These are phyloP conservation scores for Pipa parva DNA, from an alignment of 2,113 vertebrate genomes.

Conservation along the genomic window DNA sequence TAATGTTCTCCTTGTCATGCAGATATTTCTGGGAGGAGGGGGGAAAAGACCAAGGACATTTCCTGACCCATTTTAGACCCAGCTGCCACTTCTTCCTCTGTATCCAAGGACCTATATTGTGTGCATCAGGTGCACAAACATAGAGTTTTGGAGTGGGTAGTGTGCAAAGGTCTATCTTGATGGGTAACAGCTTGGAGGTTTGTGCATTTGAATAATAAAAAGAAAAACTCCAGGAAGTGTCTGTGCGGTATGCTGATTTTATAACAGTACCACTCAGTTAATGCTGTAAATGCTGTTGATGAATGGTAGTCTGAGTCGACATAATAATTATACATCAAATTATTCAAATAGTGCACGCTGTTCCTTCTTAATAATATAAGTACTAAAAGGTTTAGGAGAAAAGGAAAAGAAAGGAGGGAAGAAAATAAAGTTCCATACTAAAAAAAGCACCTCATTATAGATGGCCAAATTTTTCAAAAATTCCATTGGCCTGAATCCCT, in stretches of 20 bases:
- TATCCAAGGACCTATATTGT: conserved; percentile 53
- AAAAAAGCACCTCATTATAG: too few relatives aligned
- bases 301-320: too few relatives aligned
- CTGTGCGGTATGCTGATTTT: conserved; percentile 53
- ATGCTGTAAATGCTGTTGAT: too few relatives aligned
- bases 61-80: conserved; percentile 68
- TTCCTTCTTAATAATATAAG: too few relatives aligned
- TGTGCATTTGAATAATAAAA: conserved; percentile 80
- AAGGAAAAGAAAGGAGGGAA: too few relatives aligned
- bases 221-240: conserved; percentile 58
- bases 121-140: conserved; percentile 91
- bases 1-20: conserved; percentile 74
- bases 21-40: conserved; percentile 62
- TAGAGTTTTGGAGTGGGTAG: conserved; percentile 63
- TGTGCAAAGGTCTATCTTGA: conserved; percentile 26
- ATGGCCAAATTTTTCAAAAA: too few relatives aligned
- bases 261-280: too few relatives aligned
- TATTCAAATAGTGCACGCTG: too few relatives aligned
- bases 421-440: too few relatives aligned
- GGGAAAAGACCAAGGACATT: conserved; percentile 55
- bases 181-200: conserved; percentile 64
- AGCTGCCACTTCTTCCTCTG: conserved; percentile 64
- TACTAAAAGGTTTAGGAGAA: too few relatives aligned
- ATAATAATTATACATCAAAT: too few relatives aligned
- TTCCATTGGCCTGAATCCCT: too few relatives aligned